Evolutionary conservation across 2,113 vertebrate genomes (phyloP).

Genomic region (Chitala chitala): DNA sequence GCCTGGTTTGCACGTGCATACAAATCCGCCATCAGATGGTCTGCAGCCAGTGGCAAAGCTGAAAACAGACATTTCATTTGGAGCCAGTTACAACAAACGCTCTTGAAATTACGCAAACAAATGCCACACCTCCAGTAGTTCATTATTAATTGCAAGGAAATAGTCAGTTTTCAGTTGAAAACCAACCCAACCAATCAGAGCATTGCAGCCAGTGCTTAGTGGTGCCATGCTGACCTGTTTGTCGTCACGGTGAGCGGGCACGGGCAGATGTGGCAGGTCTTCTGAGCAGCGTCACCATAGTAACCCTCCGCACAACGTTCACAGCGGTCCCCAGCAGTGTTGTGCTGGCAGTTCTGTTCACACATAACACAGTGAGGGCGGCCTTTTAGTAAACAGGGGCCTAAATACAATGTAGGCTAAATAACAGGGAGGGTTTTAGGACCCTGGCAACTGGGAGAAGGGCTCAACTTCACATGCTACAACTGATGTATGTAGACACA

Average conservation of each 20-base stretch:
- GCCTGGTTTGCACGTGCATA: constrained; percentile 79
- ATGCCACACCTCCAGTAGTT: too few relatives aligned
- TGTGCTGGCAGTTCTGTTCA: constrained; percentile 76
- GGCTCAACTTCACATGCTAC: too few relatives aligned
- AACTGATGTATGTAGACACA: too few relatives aligned
- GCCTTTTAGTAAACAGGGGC: not conserved
- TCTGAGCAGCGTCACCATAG: constrained; percentile 65
- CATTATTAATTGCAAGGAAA: constrained; percentile 15
- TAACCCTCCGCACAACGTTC: constrained; percentile 83
- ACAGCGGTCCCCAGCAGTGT: constrained; percentile 80
- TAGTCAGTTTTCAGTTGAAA: not conserved
- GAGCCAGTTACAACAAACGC: not conserved
- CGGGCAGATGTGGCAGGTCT: constrained; percentile 70
- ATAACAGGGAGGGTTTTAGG: too few relatives aligned
- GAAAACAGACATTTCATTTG: constrained; percentile 18
- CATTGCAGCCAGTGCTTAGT: not conserved
- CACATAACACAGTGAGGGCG: constrained; percentile 19
- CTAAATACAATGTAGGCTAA: too few relatives aligned
- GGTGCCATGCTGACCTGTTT: constrained; percentile 66
- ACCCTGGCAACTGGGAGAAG: too few relatives aligned
- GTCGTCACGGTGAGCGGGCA: constrained; percentile 64
- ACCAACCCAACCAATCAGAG: too few relatives aligned
- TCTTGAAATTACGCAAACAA: too few relatives aligned
- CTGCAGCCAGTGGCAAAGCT: constrained; percentile 84
- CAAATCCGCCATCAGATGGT: constrained; percentile 59